Evolutionary conservation across 2,888 invertebrate species (phyloP), one percentile per base, ranked within the genome.

Genomic region (Hesperia comma): DNA sequence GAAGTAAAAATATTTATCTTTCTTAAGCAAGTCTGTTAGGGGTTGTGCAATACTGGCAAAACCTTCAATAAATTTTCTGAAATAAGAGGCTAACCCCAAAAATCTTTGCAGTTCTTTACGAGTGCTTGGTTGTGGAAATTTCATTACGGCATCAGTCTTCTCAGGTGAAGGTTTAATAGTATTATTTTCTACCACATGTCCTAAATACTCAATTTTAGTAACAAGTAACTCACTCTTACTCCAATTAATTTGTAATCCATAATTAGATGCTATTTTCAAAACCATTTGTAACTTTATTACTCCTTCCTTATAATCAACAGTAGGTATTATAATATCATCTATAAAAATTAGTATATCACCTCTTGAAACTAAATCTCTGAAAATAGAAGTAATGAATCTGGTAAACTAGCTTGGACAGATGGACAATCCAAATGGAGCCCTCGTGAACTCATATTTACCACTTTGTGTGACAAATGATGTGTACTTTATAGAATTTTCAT

Each of bases 31-130:
- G 15, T 68, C 55, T 26, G 64, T 64, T 8, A 68, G 43, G 0
- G 64, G 68, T 21, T 32, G 32, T 12, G 68, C 68, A 19, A 68
- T 68, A 7, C 17, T 14, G 10, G 69, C 62, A 63, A 41, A 69
- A 17, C 51, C 21, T 14, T 46, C 10, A 37, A 69, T 69, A 19
- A 60, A 67, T 14, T 69, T 69, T 12, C 67, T 43, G 26, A 67
- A 67, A 33, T 69, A 69, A 2, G 60, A 63, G 0, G 69, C 57
- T 2, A 69, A 33, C 12, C 67, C 69, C 1, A 67, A 6, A 32
- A 69, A 67, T 5, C 58, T 60, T n/a, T 69, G 54, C 7, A 69
- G 1, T 19, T 69, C 60, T 33, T 67, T 67, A 1, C n/a, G 6
- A 19, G 43, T 67, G 3, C 1, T 55, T 2, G 66, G 69, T 15